Base-by-base conservation (phyloP, 2,888 invertebrate genomes). In the Caenorhabditis sp. region DNA sequence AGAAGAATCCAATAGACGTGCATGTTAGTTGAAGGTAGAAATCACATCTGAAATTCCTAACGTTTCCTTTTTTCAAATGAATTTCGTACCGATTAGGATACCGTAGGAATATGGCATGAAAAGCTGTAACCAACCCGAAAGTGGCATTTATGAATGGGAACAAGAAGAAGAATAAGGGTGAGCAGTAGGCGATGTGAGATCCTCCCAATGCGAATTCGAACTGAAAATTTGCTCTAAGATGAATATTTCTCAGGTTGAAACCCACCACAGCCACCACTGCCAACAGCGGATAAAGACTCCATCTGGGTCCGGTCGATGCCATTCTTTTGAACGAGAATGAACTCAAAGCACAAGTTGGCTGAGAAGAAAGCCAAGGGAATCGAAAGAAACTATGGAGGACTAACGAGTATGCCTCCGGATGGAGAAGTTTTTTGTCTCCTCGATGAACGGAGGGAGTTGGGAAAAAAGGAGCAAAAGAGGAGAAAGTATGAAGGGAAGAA, bases 231-330 rank as follows among this genome's bases (percentile, higher is more conserved):
- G 41, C 44, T 19, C 10, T 63, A 1, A 51, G 31, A 26, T 47
- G 26, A n/a, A 35, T 19, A 12, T 19, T 47, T 19, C 19, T 19
- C 47, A 19, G 19, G 19, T 19, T 19, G 44, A 69, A 70, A 86
- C 88, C 87, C 44, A 90, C 90, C 63, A 90, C 85, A 0, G 89
- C 88, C 14, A 90, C 74, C 59, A 90, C 79, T 0, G 88, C 90
- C n/a, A 90, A 82, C 22, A 90, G 56, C 22, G 90, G 90, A 69
- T 90, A 90, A 54, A 90, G 84, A 54, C 87, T 86, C 89, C 90
- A 90, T 64, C 86, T 85, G 28, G 90, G 86, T 35, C 90, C 90
- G n/a, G 87, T 86, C 47, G 88, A 86, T 22, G 86, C 70, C 85
- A 85, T 86, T 59, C 49, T 72, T 47, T 31, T 16, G 5, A 19